A percentile compares a stretch with the other conserved stretches of the same genome.
Conservation (phyloP, 2,888 invertebrate genomes). For the Chironomus tentans region DNA sequence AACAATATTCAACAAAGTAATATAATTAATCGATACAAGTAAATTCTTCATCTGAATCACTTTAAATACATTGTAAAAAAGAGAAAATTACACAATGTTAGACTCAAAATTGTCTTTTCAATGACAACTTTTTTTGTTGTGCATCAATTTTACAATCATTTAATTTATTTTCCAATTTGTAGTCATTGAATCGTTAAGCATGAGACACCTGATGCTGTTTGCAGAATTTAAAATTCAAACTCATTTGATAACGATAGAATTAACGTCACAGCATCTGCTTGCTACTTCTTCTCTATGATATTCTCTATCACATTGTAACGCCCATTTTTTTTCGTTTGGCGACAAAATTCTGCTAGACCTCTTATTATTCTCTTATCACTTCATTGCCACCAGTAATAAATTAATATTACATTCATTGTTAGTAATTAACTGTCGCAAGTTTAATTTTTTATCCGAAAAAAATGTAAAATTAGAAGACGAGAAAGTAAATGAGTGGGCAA, state of each 20-base stretch:
- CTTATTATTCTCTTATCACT: background rate
- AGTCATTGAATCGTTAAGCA: background rate
- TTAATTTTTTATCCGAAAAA: too few species aligned
- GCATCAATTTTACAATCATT: background rate
- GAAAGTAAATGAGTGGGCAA: too few species aligned
- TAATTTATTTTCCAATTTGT: background rate
- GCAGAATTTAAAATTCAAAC: background rate
- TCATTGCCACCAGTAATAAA: background rate
- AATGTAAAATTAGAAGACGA: too few species aligned
- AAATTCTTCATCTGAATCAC: too few species aligned
- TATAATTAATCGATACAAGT: too few species aligned
- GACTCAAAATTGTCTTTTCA: too few species aligned
- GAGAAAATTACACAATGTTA: too few species aligned
- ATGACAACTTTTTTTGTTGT: background rate
- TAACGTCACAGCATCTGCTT: background rate
- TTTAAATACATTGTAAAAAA: too few species aligned
- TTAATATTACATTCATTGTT: too few species aligned
- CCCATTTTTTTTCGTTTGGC: background rate
- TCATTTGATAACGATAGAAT: background rate
- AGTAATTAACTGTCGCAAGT: too few species aligned
- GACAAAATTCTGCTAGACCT: background rate
- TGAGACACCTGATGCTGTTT: background rate
- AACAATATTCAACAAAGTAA: too few species aligned
- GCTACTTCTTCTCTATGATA: background rate
- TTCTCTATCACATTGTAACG: background rate